These are phyloP conservation scores for Phasia obesa DNA, from an alignment of 2,888 invertebrate species.

Conservation along the genomic window DNA sequence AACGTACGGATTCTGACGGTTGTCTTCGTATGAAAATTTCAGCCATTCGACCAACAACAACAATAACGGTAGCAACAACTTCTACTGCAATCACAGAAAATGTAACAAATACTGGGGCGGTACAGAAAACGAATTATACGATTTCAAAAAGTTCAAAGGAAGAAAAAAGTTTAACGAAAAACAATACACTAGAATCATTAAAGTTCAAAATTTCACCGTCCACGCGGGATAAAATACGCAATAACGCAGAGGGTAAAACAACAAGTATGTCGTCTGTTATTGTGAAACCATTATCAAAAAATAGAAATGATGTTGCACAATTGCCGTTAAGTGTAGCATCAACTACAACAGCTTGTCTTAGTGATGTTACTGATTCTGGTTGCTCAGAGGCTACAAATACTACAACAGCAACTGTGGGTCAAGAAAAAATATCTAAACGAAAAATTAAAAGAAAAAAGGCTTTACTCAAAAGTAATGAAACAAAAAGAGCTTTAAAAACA, in stretches of 20 bases:
- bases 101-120: conserved; percentile 32
- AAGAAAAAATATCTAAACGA: conserved; percentile 76
- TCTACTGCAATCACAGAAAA: conserved; percentile 35
- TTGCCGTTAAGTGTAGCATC: conserved; percentile 24
- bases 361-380: conserved; percentile 77
- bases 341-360: conserved; percentile 52
- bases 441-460: conserved; percentile 80
- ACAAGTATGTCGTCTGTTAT: conserved; percentile 56
- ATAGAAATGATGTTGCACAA: conserved; percentile 20
- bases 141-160: conserved; percentile 43
- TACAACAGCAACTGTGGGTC: conserved; percentile 69
- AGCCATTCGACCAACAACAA: conserved; percentile 77
- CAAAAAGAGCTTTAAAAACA: conserved; percentile 68
- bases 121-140: conserved; percentile 24
- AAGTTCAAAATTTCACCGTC: conserved; percentile 65
- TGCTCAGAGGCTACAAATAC: conserved; percentile 77
- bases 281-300: conserved; percentile 48
- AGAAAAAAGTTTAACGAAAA: conserved; percentile 31
- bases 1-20: conserved; percentile 81
- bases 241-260: conserved; percentile 63
- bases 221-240: conserved; percentile 32
- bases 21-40: conserved; percentile 82
- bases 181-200: conserved; percentile 42
- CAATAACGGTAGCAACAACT: conserved; percentile 33
- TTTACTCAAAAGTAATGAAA: conserved; percentile 61